phyloP scores from a whole-genome alignment of 2,797 vertebrate genomes.

The Sebastes steindachneri region DNA sequence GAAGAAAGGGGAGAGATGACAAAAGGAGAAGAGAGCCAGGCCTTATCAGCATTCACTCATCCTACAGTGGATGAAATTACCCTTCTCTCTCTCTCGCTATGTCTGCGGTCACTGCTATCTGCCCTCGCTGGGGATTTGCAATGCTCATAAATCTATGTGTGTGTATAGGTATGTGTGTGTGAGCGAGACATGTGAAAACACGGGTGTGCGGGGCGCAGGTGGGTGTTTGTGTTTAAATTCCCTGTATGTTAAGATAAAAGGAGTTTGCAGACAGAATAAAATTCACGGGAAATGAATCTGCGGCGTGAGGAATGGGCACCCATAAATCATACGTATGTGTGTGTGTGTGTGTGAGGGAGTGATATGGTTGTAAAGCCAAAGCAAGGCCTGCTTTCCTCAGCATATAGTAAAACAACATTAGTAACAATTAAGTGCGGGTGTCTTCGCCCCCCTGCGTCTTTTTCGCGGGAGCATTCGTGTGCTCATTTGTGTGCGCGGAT shows the following conservation, averaged over 20 bases:
- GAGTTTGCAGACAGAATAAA: slow-evolving; percentile 46
- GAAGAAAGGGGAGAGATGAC: slow-evolving; percentile 3
- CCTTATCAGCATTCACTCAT: slow-evolving; percentile 70
- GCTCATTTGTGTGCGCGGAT: slow-evolving; percentile 26
- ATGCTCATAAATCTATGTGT: slow-evolving; percentile 61
- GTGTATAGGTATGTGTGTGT: background rate
- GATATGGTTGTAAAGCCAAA: background rate
- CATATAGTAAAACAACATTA: slow-evolving; percentile 30
- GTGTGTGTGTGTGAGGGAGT: background rate
- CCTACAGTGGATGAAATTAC: slow-evolving; percentile 69
- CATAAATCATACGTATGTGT: slow-evolving; percentile 14
- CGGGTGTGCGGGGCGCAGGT: slow-evolving; percentile 10
- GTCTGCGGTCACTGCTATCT: slow-evolving; percentile 66
- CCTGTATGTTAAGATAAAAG: slow-evolving; percentile 52
- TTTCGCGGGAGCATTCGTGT: background rate
- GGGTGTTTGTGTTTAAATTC: slow-evolving; percentile 47
- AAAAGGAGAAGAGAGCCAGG: slow-evolving; percentile 29
- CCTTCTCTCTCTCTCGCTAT: slow-evolving; percentile 63
- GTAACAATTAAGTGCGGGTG: slow-evolving; percentile 20
- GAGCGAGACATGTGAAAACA: background rate
- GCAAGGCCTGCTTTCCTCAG: background rate
- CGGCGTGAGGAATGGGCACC: slow-evolving; percentile 10
- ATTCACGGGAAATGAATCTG: slow-evolving; percentile 44
- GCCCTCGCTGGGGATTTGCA: slow-evolving; percentile 53
- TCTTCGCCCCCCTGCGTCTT: background rate